Evolutionary conservation across 2,113 vertebrate genomes (phyloP), one percentile per base, ranked within the genome.

Genomic region (Lutjanus erythropterus): DNA sequence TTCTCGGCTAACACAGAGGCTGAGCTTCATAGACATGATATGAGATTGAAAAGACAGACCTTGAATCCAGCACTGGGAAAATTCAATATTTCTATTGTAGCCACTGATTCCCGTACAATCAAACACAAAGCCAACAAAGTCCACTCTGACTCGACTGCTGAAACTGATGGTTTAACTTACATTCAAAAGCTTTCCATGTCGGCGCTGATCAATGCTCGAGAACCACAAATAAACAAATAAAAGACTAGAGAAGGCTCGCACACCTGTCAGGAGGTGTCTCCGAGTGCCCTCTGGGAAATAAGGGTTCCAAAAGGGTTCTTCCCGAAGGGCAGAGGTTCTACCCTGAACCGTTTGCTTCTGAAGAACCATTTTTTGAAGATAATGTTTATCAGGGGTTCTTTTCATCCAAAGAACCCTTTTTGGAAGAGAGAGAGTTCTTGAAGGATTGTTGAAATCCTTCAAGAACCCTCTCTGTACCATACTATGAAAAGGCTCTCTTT

Each of bases 11-110:
- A 87, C 83, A 77, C 75, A 69, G 49, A 56, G 66, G 61, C 69
- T 76, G 86, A 89, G 79, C 75, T 88, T 83, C 73, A 80, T 42
- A 82, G 81, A 78, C 87, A 49, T 76, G 85, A 75, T 46, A 81
- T 62, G 29, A 69, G 85, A 90, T 80, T 82, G 85, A 86, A 92
- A 88, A 82, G 83, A 88, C 84, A 78, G 52, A 74, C 59, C 58
- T 67, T 64, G 59, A 86, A 88, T 89, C 79, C 71, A 71, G 35
- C 46, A 4, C 55, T 75, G 65, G 73, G 52, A 55, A 72, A 85
- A 88, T 83, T 85, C 72, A 78, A 85, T 85, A 89, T 75, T 79
- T 75, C 67, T 62, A 76, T 60, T 79, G 65, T 71, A 78, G 56
- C 59, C 52, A 66, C 67, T 73, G 75, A 80, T 86, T 86, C 68